Conservation (phyloP, 1,140 invertebrate species). For the Oryzaephilus surinamensis region DNA sequence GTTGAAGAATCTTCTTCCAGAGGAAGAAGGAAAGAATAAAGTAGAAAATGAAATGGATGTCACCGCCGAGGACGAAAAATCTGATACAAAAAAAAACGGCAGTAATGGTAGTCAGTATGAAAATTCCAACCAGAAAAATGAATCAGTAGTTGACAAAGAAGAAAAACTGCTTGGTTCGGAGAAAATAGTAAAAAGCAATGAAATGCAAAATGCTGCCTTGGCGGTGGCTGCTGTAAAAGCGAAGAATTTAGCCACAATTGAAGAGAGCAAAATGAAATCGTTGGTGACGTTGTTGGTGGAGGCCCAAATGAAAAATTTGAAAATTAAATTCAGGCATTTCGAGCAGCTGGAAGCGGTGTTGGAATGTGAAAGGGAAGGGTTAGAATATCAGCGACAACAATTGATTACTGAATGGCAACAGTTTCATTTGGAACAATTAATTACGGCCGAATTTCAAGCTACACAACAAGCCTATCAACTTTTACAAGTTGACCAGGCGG, state of each 20-base stretch:
- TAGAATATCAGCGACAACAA: constrained; percentile 97
- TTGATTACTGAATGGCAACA: constrained; percentile 95
- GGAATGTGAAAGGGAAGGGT: constrained; percentile 91
- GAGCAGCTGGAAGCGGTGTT: constrained; percentile 98
- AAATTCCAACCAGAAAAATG: constrained; percentile 11
- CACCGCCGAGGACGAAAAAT: constrained; percentile 41
- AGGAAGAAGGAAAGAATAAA: constrained; percentile 52
- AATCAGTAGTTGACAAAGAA: constrained; percentile 26
- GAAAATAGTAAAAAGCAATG: constrained; percentile 65
- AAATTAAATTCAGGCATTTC: constrained; percentile 97
- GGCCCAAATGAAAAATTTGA: constrained; percentile 98
- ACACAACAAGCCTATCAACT: constrained; percentile 80
- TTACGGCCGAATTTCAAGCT: constrained; percentile 92
- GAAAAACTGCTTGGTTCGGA: constrained; percentile 27
- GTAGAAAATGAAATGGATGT: constrained; percentile 40
- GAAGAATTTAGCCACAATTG: constrained; percentile 94
- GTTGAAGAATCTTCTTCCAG: constrained; percentile 80
- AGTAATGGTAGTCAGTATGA: constrained; percentile 46
- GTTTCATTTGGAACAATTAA: constrained; percentile 95
- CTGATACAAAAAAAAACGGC: constrained; percentile 78
- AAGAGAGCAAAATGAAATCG: constrained; percentile 97
- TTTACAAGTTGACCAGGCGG: constrained; percentile 49
- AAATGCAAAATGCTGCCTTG: constrained; percentile 85
- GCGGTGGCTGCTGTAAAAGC: constrained; percentile 97
- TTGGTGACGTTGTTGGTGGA: constrained; percentile 94